Base-by-base conservation (phyloP, 2,797 vertebrate genomes). In the Acrossocheilus fasciatus region DNA sequence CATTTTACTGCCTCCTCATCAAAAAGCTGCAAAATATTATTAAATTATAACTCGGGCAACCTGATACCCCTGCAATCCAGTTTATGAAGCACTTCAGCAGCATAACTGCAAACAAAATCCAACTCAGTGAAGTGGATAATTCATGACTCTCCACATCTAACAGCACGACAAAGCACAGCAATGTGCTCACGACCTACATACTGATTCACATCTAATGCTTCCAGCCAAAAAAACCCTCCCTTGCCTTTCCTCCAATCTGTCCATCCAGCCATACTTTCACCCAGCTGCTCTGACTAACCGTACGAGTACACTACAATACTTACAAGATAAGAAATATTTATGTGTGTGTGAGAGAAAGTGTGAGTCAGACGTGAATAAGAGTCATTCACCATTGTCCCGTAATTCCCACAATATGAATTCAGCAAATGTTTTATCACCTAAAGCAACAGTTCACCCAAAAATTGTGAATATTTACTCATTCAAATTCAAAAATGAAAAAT, bases 251-350 rank as follows among this genome's bases (percentile, higher is more conserved):
- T 36, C 64, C 83, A 89, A 89, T 91, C 90, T 86, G 81, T 87
- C 87, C 86, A 89, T 83, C 84, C 81, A 70, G 83, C 86, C 86
- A 89, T 84, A 75, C 82, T 78, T 84, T 86, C 70, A 85, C 72
- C 84, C 89, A 91, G 89, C 87, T 90, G 90, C 81, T 88, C 62
- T 45, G n/a, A 62, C 81, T 84, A 34, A 69, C 59, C 50, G 72
- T 68, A 23, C n/a, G 20, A 76, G 50, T 9, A 70, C 36, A 11
- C 15, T 36, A 78, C 77, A 75, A 62, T 47, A 74, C 57, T 80
- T 45, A 54, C 30, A 57, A 64, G n/a, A 59, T 45, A 9, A 72
- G 26, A 26, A 68, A 75, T 81, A 66, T n/a, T 26, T 78, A 74
- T n/a, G 45, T 75, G 52, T 6, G 73, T 36, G 70, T 3, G 80